Conservation (phyloP, 1,140 invertebrate genomes). For the Calephelis nemesis region DNA sequence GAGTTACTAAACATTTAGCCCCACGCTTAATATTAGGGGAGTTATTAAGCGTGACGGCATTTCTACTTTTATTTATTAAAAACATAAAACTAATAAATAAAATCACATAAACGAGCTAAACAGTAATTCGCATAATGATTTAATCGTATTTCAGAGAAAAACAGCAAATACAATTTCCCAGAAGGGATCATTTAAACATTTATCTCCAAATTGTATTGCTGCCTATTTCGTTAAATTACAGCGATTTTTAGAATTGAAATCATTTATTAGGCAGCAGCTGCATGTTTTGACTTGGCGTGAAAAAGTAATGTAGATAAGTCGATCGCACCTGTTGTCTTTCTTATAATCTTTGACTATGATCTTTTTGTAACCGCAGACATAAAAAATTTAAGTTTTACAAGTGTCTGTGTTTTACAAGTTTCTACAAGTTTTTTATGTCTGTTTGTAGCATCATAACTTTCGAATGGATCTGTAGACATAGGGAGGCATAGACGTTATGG, state of each 20-base stretch:
- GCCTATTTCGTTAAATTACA: slow-evolving; percentile 34
- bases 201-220: slow-evolving; percentile 17
- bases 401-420: too few relatives aligned
- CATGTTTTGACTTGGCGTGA: slow-evolving; percentile 25
- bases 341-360: too few relatives aligned
- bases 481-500: too few relatives aligned
- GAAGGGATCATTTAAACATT: slow-evolving; percentile 13
- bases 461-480: too few relatives aligned
- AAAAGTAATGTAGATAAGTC: slow-evolving; percentile 12
- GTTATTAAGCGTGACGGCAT: not conserved
- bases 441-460: too few relatives aligned
- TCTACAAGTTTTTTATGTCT: too few relatives aligned
- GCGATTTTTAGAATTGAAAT: slow-evolving; percentile 45
- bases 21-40: too few relatives aligned
- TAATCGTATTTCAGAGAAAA: not conserved
- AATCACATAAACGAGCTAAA: not conserved
- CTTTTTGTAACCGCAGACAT: too few relatives aligned
- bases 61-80: not conserved
- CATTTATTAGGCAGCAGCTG: slow-evolving; percentile 43
- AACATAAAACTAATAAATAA: not conserved
- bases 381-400: too few relatives aligned
- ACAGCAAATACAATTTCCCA: not conserved
- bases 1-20: too few relatives aligned
- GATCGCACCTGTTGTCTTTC: not conserved
- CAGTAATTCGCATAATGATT: not conserved